phyloP scores from a whole-genome alignment of 2,113 vertebrate species.

The cattle (Bos taurus) region DNA sequence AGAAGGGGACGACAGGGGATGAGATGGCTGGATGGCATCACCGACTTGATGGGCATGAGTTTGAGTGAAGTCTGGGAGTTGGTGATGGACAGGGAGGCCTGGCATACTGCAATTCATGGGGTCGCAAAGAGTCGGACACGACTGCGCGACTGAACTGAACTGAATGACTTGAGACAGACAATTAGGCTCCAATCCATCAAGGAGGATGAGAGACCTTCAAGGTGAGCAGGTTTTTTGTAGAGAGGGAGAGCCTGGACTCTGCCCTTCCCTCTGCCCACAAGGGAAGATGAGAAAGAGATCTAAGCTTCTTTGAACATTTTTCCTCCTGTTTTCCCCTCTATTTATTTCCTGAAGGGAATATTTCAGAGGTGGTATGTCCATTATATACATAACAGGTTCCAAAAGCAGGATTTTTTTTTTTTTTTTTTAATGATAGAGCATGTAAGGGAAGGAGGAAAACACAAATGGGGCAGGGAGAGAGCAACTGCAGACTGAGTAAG shows the following conservation, averaged over 20 bases:
- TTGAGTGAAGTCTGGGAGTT: no score
- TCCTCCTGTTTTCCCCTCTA: neutral
- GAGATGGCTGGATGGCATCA: no score
- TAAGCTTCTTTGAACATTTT: neutral
- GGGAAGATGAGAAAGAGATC: conserved; percentile 14
- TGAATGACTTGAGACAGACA: neutral
- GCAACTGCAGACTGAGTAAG: neutral
- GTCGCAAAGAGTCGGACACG: no score
- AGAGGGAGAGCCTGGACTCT: neutral
- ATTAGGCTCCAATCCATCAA: neutral
- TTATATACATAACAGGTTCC: neutral
- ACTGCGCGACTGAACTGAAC: no score
- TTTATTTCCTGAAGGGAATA: neutral
- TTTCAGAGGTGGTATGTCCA: neutral
- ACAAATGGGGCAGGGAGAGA: neutral
- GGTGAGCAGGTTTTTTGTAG: neutral
- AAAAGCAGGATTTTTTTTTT: neutral
- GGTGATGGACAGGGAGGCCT: no score
- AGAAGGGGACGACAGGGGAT: no score
- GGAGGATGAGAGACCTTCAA: neutral
- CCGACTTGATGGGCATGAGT: rapidly evolving
- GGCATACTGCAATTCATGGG: no score
- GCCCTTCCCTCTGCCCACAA: neutral
- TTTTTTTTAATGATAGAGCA: neutral
- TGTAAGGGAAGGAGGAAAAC: neutral